Evolutionary conservation across 2,888 invertebrate species (phyloP), one percentile per base, ranked within the genome.

Genomic region (Eupithecia vulgata): DNA sequence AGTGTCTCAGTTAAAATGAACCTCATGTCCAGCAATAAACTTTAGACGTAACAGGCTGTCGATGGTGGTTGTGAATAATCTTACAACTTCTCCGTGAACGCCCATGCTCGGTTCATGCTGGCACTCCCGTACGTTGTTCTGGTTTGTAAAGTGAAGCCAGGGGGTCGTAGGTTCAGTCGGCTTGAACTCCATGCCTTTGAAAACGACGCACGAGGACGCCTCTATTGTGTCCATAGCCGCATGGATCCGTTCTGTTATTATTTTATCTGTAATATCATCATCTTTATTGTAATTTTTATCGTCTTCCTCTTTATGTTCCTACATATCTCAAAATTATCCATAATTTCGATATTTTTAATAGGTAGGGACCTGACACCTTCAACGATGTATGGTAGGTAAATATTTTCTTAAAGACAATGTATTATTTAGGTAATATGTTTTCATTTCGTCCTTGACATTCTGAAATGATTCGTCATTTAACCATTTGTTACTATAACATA

Each of bases 81-180:
- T 88, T 85, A 92, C 92, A 68, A 85, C 83, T 83, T 86, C 86
- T 7, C 83, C 83, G 30, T 61, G 61, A 5, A 67, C 66, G 12
- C 81, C 81, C 0, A 69, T 52, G 1, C 57, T 48, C 12, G 83
- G 76, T n/a, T 79, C 71, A 67, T 92, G 92, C 1, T 81, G 79
- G 52, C 92, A 92, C 4, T 88, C 84, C 45, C 89, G 82, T 67
- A 81, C 77, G 2, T 80, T 76, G 0, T 70, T 67, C 0, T 87
- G 88, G 77, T 92, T 92, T 25, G 84, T 84, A 61, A 92, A 83
- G 72, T 88, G 83, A 13, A 92, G 76, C 88, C 88, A 91, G 1
- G 80, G 70, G 0, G 75, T 74, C 8, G 2, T 52, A 3, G 21
- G 17, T 0, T 42, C 1, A 7, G 17, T 52, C 1, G 81, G 78